phyloP scores from a whole-genome alignment of 1,140 invertebrate genomes.

The Bombyx mandarina region DNA sequence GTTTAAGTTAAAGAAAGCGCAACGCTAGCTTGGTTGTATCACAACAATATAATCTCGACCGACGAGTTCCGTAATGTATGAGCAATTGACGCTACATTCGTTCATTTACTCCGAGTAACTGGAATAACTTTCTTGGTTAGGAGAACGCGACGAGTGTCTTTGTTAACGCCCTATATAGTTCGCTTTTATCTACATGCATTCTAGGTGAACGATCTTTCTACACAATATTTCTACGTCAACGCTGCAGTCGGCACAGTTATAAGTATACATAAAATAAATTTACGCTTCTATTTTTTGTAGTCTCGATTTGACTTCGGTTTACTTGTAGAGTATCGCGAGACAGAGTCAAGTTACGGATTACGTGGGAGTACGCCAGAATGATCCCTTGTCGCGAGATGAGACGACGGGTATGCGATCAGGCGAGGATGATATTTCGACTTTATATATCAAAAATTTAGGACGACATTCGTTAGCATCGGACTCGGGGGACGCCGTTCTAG shows the following conservation, averaged over 20 bases:
- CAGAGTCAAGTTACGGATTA: slow-evolving; percentile 45
- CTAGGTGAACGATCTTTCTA: slow-evolving; percentile 46
- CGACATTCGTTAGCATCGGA: slow-evolving; percentile 61
- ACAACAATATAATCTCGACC: slow-evolving; percentile 15
- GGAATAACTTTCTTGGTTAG: slow-evolving; percentile 41
- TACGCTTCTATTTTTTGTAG: slow-evolving; percentile 8
- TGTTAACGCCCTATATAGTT: slow-evolving; percentile 42
- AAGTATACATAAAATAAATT: slow-evolving; percentile 13
- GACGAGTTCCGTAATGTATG: slow-evolving; percentile 19
- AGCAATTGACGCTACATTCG: slow-evolving; percentile 2
- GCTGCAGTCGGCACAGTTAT: slow-evolving; percentile 8
- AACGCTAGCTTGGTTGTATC: slow-evolving; percentile 9
- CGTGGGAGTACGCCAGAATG: slow-evolving; percentile 35
- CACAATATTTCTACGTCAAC: slow-evolving; percentile 28
- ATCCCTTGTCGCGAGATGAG: slow-evolving; percentile 37
- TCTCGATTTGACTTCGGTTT: slow-evolving; percentile 9
- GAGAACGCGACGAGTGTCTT: slow-evolving; percentile 41
- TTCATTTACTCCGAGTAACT: slow-evolving; percentile 27
- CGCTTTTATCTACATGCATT: slow-evolving; percentile 44
- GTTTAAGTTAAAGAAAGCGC: neutral
- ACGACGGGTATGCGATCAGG: slow-evolving; percentile 31
- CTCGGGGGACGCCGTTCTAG: slow-evolving; percentile 52
- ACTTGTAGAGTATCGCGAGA: slow-evolving; percentile 11
- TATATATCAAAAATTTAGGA: slow-evolving; percentile 65
- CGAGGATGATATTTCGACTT: slow-evolving; percentile 49